Evolutionary conservation across 2,113 vertebrate species (phyloP), one percentile per base, ranked within the genome.

Genomic region (Butorides virescens): DNA sequence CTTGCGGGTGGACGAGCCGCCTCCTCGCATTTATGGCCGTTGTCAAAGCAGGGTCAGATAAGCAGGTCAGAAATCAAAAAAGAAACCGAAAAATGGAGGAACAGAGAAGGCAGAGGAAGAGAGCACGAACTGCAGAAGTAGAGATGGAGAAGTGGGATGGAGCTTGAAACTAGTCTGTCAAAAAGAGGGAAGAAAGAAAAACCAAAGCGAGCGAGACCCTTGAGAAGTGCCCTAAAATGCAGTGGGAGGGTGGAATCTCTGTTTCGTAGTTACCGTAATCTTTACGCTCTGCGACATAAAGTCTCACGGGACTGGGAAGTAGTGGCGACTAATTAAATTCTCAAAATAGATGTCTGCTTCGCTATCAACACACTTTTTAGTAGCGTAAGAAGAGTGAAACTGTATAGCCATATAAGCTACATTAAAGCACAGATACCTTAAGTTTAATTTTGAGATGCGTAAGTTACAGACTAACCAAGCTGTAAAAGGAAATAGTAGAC

Each of bases 121-220:
- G 29, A 25, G 25, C 25, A 27, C 1, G 0, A 16, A 44, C 27
- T 46, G 63, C 32, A 70, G 76, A 93, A 88, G 29, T 74, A 46
- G 34, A 83, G 67, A 92, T 70, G 62, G 47, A 58, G 95, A 96
- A 95, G 95, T 78, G 68, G 72, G 59, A 70, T 29, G 18, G 27
- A 82, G 56, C 23, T 44, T 50, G 81, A 74, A 95, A 82, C 39
- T 22, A 29, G 16, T 7, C n/a, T 32, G 36, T 56, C 13, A 18
- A 8, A 68, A 84, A 86, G 36, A 26, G 6, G 68, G 88, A 94
- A 93, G 61, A 75, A 39, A 83, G 17, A 11, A 83, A 92, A 70
- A 21, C 25, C 23, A 0, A 56, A 50, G 25, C 10, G 30, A 30
- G 16, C 37, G 53, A 92, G 42, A 21, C 25, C n/a, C 42, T 14